Evolutionary conservation across 2,113 vertebrate genomes (phyloP), one percentile per base, ranked within the genome.

Genomic region (Zingel zingel): DNA sequence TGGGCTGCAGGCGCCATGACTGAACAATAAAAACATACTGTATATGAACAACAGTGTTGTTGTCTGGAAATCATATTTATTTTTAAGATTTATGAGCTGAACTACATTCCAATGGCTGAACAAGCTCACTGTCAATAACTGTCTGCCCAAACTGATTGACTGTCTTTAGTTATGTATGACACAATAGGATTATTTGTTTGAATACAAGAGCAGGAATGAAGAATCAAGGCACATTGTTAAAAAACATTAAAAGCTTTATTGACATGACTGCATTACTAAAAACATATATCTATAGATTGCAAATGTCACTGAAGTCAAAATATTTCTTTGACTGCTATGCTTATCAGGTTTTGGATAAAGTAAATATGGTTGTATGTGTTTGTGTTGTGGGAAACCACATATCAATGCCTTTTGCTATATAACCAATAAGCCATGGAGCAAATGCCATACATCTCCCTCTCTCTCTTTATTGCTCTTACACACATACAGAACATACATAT

Each of bases 21-120:
- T 18, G 36, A 53, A 85, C 59, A 77, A 68, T 48, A 51, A 58
- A 64, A 57, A 19, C 9, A 27, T 11, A 27, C 27, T 27, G 27
- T 27, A 25, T 11, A 72, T 5, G 47, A 81, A 25, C 33, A n/a
- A 59, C 10, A 68, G 48, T 36, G 18, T 23, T 66, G 67, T 79
- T 61, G 53, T 70, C 36, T 74, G 18, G 27, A 69, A 63, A 58
- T 33, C 6, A 3, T 8, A 39, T 74, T 11, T 15, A 25, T 47
- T 36, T 65, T 33, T 0, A 21, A 54, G 62, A 72, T 69, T 58
- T 15, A 86, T 58, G 27, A 74, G 57, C 53, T 53, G 7, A 47
- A 16, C 19, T 12, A 14, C 47, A 72, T 25, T 62, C 74, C 13
- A n/a, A 10, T 13, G 30, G 23, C 51, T 39, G 19, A 39, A 69